These are phyloP conservation scores for Phenganax marumi DNA, from an alignment of 92 coral and sea anemone species.

Conservation along the genomic window DNA sequence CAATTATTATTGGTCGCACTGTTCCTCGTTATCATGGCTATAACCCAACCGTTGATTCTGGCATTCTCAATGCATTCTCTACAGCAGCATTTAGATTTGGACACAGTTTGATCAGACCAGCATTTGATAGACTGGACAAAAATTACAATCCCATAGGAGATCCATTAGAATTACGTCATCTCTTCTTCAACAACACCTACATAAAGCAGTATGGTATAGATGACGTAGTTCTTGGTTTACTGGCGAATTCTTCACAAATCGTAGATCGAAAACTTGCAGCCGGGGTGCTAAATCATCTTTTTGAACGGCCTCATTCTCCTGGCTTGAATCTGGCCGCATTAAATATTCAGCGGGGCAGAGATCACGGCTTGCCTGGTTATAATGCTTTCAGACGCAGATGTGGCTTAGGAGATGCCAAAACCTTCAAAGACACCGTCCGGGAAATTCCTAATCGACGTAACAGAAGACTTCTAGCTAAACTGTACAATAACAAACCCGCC, in stretches of 20 bases:
- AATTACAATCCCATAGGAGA: slow-evolving; percentile 15
- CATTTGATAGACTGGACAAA: slow-evolving; percentile 18
- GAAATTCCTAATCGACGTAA: slow-evolving; percentile 13
- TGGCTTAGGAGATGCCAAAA: slow-evolving; percentile 16
- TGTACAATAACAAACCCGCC: slow-evolving; percentile 10
- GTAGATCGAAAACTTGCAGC: slow-evolving; percentile 42
- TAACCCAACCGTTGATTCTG: slow-evolving; percentile 24
- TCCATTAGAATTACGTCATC: slow-evolving; percentile 1
- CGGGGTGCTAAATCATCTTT: slow-evolving; percentile 2
- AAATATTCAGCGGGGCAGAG: slow-evolving; percentile 18
- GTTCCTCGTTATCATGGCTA: slow-evolving; percentile 17
- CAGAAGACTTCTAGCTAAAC: slow-evolving; percentile 16
- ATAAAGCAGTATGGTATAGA: slow-evolving; percentile 49
- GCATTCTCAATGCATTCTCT: slow-evolving; percentile 4
- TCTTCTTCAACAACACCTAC: slow-evolving; percentile 36
- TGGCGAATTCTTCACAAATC: slow-evolving; percentile 42
- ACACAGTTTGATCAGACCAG: slow-evolving; percentile 23
- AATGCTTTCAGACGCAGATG: slow-evolving; percentile 45
- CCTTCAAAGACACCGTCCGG: not conserved
- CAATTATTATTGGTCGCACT: slow-evolving; percentile 38
- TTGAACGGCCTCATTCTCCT: slow-evolving; percentile 19
- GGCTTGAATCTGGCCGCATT: slow-evolving; percentile 13
- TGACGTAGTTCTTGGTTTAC: slow-evolving; percentile 44
- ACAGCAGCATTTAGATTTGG: slow-evolving; percentile 30
- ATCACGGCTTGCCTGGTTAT: slow-evolving; percentile 23